Percentiles rank a stretch among this genome's conserved stretches.
Evolutionary conservation across 2,113 vertebrate species (phyloP).

Genomic region (Motacilla alba): DNA sequence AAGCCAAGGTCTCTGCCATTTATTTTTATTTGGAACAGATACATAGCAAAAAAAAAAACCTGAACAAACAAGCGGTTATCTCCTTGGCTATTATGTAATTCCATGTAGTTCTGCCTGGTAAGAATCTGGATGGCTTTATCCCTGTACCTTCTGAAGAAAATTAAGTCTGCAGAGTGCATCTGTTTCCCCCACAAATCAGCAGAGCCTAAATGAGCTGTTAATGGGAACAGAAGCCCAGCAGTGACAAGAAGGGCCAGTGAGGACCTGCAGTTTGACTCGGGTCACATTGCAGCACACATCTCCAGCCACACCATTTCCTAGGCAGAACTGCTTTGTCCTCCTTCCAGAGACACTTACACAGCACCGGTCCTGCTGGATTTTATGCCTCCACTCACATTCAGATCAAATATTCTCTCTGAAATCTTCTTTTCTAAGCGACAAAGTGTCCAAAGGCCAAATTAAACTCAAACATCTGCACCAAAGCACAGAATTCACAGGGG

Average conservation of each 20-base stretch:
- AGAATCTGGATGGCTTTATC: not conserved
- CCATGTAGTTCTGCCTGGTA: not conserved
- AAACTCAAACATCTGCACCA: not conserved
- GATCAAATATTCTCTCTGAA: not conserved
- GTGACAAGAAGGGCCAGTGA: fast-evolving
- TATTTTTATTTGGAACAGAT: constrained; percentile 26
- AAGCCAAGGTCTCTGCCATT: constrained; percentile 17
- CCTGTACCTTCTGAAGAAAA: not conserved
- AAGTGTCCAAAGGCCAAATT: not conserved
- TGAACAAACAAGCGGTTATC: not conserved
- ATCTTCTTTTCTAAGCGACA: not conserved
- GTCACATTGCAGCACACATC: not conserved
- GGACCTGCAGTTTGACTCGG: not conserved
- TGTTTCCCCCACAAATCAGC: not conserved
- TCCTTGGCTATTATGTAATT: not conserved
- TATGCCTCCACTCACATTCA: not conserved
- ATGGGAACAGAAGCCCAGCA: not conserved
- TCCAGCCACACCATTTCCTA: not conserved
- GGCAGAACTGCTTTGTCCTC: not conserved
- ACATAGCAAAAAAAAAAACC: not conserved
- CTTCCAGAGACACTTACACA: not conserved
- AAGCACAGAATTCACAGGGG: not conserved
- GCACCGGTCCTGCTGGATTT: not conserved
- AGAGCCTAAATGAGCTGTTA: not conserved
- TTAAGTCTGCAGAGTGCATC: not conserved